Base-by-base conservation (phyloP, 2,888 invertebrate species). In the Dasysyrphus albostriatus region DNA sequence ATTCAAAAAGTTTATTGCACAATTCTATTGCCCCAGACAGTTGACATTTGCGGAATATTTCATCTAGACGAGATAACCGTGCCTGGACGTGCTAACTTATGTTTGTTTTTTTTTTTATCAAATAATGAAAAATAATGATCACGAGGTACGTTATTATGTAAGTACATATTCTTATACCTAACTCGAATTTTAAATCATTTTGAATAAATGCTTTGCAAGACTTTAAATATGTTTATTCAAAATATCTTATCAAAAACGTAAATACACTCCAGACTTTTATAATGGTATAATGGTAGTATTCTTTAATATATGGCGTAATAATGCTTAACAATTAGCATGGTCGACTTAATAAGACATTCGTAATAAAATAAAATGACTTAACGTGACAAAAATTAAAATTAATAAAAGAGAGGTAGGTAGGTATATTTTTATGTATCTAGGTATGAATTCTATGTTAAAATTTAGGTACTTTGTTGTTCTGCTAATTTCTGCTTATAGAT, bases 1-100 rank as follows among this genome's bases (percentile, higher is more conserved):
- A 32, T 56, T 32, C 9, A 56, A 32, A 29, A 32, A 16, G 34
- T 1, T n/a, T n/a, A 9, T 34, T 56, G 10, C 16, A 56, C 9
- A 44, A 44, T 44, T 58, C 9, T 2, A 10, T 12, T 37, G 34
- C 16, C 58, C 58, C 37, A 58, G 58, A 58, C 58, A 58, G 58
- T 58, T 58, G 58, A 58, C 34, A 37, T 58, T 58, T 19, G 16
- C 3, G 16, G 3, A 58, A 58, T 37, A 34, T 56, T 5, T 10
- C 34, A 58, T 37, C 2, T 16, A 58, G 10, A 9, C 34, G n/a
- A 58, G 54, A 54, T 32, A 54, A 54, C 24, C 14, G 14, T n/a
- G 3, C 8, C 7, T 54, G 6, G 6, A 29, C 32, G 29, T 54
- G 14, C 54, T 32, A 54, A n/a, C 24, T 54, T 29, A 51, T 29